Evolutionary conservation across 1,140 invertebrate species (phyloP), one percentile per base, ranked within the genome.

Genomic region (Sycophaga agraensis): DNA sequence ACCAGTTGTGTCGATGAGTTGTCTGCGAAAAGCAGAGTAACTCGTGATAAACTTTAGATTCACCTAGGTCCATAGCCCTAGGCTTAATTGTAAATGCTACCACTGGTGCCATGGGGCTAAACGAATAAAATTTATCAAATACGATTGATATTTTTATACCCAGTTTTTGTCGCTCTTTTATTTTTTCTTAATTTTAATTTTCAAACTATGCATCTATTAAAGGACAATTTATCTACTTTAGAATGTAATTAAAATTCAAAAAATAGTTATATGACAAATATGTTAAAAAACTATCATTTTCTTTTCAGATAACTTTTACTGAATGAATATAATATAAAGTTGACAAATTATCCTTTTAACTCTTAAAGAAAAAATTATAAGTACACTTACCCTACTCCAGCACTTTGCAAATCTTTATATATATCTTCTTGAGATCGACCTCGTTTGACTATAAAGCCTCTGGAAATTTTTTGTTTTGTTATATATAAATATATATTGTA

Each of bases 351-450:
- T 48, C 51, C 42, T 61, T 61, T 54, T 31, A 46, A 55, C 21
- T 5, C n/a, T n/a, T n/a, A n/a, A n/a, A n/a, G n/a, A n/a, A n/a
- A 48, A 53, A 46, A 12, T 21, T 19, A 34, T 19, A 24, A 19
- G 12, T 46, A 39, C 50, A 73, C 74, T 82, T 75, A 84, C 83
- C 77, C 79, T 53, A 78, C 77, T 51, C 82, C 79, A 34, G 76
- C 77, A 59, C 73, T 79, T 75, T 90, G 88, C 61, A 93, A 82
- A 77, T 91, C 89, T 77, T 89, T 91, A 76, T 92, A 93, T 67
- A 92, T 90, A 67, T 90, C 89, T 71, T 93, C 90, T 76, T 92
- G 89, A 6, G 89, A 91, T 69, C 85, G 84, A 56, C 86, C 88
- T 66, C 88, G 82, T 66, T 88, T 87, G 22, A 89, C 83, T 55